Evolutionary conservation across 2,797 vertebrate species (phyloP).

Genomic region (Poecilia picta): DNA sequence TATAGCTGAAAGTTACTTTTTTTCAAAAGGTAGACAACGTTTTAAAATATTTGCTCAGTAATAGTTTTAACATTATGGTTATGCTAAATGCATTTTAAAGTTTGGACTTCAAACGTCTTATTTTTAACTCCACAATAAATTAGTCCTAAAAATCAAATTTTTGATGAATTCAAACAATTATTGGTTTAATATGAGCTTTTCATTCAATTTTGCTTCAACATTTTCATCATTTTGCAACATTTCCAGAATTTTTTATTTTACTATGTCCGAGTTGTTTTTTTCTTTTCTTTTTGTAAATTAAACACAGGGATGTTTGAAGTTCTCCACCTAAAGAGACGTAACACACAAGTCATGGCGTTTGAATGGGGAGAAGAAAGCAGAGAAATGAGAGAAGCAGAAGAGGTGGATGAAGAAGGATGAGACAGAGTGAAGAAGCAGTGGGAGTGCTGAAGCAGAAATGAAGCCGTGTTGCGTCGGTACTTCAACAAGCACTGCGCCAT

Average conservation of each 20-base stretch:
- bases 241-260: background rate
- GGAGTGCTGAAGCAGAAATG: constrained; percentile 63
- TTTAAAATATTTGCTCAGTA: background rate
- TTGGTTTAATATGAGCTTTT: background rate
- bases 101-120: background rate
- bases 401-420: background rate
- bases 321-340: background rate
- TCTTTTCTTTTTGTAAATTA: background rate
- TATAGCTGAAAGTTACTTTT: background rate
- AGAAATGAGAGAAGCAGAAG: background rate
- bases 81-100: background rate
- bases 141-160: background rate
- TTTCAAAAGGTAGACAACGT: background rate
- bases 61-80: no score
- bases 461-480: constrained; percentile 51
- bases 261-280: background rate
- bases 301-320: background rate
- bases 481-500: constrained; percentile 62
- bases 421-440: constrained; percentile 4
- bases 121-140: background rate
- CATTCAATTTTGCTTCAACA: background rate
- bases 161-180: background rate
- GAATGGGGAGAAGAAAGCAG: background rate
- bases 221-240: background rate
- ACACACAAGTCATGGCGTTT: background rate